These are phyloP conservation scores for Lontra canadensis DNA, from an alignment of 2,113 vertebrate genomes.

Conservation along the genomic window DNA sequence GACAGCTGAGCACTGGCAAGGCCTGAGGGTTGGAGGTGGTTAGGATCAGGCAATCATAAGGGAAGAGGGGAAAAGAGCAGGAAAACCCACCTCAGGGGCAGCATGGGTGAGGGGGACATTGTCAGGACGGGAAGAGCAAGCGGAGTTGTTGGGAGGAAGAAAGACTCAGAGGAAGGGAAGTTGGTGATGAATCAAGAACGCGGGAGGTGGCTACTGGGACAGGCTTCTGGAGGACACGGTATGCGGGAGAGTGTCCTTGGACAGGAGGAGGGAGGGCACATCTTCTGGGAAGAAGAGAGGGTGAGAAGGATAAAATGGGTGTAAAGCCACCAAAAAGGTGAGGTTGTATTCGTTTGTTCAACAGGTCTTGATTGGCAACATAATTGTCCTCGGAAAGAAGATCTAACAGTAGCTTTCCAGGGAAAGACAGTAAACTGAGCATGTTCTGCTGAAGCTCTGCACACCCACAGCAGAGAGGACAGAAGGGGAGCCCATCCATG, in stretches of 20 bases:
- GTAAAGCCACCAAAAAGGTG: background rate
- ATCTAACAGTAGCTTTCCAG: background rate
- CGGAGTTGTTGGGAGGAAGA: background rate
- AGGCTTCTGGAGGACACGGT: background rate
- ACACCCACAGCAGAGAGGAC: background rate
- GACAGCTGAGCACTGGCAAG: background rate
- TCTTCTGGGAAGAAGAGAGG: background rate
- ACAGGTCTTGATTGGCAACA: background rate
- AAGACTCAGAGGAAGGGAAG: background rate
- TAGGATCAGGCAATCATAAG: background rate
- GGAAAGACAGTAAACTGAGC: background rate
- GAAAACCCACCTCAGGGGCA: background rate
- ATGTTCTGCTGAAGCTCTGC: background rate
- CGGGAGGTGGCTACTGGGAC: background rate
- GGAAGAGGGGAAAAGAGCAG: background rate
- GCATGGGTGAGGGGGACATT: background rate
- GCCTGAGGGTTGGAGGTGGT: background rate
- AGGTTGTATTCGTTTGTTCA: background rate
- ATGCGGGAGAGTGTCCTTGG: fast-evolving
- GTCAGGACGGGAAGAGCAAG: background rate
- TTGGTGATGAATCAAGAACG: background rate
- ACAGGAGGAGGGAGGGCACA: background rate
- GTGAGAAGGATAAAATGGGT: background rate
- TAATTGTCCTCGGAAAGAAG: background rate
- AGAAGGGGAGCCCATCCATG: background rate